Base-by-base conservation (phyloP, 1,140 invertebrate genomes). In the Hormaphis cornu region DNA sequence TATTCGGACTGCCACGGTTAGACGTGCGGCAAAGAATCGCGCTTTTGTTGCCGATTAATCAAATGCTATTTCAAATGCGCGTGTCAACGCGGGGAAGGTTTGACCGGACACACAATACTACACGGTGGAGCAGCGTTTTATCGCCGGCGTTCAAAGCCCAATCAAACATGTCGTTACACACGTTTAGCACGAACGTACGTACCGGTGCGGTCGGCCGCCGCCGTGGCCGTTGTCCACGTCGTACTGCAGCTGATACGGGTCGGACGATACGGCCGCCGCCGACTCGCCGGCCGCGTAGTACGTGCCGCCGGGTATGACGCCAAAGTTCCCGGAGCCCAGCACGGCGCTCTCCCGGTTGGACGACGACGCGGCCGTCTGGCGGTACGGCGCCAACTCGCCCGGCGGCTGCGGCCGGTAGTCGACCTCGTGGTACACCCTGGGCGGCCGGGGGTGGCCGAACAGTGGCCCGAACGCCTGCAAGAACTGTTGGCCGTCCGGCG, bases 301-400 rank as follows among this genome's bases (percentile, higher is more conserved):
- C 22, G 91, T 93, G 3, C 91, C 91, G 1, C 91, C 91, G 58
- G 84, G 82, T 35, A 94, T 86, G 1, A 94, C 89, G 1, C 90
- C 90, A 75, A 93, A 94, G 77, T 94, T 93, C 0, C 91, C 91
- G 14, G 71, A 72, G 12, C 71, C 71, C 22, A 72, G 26, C 40
- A 72, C 50, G 46, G 63, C 26, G 20, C 16, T 44, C 14, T 69
- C 70, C 7, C 42, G 63, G 44, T 69, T 69, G 28, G 63, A 56
- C 26, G 66, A 40, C 4, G 71, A 30, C 7, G 42, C 28, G 16
- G 52, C 46, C 18, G 18, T n/a, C 5, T 44, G 42, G 2, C 30
- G 24, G 42, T 26, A 69, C 20, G 52, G 44, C 20, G 61, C 24
- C 35, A 58, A 24, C 20, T 58, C 54, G 10, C n/a, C n/a, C n/a